Evolutionary conservation across 2,797 vertebrate genomes (phyloP).

Genomic region (Tadarida brasiliensis): DNA sequence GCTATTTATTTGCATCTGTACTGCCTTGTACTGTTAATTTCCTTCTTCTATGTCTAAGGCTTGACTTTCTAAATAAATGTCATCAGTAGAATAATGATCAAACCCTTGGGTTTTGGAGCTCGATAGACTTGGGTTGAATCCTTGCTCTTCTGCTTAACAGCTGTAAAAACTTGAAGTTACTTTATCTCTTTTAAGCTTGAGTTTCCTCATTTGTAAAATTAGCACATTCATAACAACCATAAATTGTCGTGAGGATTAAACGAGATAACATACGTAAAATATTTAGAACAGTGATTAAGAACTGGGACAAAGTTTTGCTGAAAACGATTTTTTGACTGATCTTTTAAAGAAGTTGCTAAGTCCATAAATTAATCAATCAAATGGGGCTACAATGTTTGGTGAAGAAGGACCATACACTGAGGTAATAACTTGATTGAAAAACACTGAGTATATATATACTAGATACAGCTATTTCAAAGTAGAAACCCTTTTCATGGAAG

Average conservation of each 20-base stretch:
- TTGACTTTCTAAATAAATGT: conserved; percentile 41
- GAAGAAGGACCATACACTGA: neutral
- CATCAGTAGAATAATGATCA: neutral
- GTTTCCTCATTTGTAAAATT: neutral
- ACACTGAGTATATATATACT: neutral
- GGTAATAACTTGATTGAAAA: neutral
- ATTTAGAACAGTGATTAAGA: neutral
- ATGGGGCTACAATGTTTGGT: neutral
- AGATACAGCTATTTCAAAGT: neutral
- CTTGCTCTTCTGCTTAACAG: neutral
- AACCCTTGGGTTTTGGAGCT: neutral
- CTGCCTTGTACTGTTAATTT: neutral
- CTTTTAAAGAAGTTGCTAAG: neutral
- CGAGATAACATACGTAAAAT: neutral
- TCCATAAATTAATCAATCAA: neutral
- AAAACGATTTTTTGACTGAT: neutral
- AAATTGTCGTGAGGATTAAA: neutral
- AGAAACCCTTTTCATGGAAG: neutral
- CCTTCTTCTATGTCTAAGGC: neutral
- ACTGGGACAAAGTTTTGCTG: neutral
- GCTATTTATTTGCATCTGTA: neutral
- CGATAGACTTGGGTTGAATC: neutral
- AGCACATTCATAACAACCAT: neutral
- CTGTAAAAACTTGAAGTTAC: neutral
- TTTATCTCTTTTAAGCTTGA: neutral